These are phyloP conservation scores for Dione vanillae DNA, from an alignment of 2,888 invertebrate genomes.

Conservation along the genomic window DNA sequence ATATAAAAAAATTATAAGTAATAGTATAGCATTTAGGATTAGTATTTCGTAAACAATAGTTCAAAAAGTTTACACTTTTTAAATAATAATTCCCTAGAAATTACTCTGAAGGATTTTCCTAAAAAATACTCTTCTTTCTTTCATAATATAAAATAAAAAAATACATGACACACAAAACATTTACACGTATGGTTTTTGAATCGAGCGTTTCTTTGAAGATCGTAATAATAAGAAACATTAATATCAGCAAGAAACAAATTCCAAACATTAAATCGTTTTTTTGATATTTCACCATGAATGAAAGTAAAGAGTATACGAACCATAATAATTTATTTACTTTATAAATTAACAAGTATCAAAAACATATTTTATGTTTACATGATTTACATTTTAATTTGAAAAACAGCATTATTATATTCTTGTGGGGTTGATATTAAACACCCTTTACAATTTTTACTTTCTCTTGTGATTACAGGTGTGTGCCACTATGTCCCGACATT, in stretches of 20 bases:
- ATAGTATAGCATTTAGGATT: too few species aligned
- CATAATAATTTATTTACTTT: conserved; percentile 6
- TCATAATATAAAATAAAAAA: not conserved
- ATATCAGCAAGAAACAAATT: conserved; percentile 12
- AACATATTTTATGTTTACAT: too few species aligned
- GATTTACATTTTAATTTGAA: not conserved
- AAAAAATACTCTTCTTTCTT: not conserved
- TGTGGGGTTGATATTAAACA: too few species aligned
- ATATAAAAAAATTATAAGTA: too few species aligned
- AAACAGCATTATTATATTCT: too few species aligned
- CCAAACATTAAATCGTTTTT: conserved; percentile 7
- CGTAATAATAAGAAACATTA: conserved; percentile 12
- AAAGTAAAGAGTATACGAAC: not conserved
- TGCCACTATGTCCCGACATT: too few species aligned
- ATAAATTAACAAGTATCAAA: too few species aligned
- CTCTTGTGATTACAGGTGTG: too few species aligned
- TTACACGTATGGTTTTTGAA: conserved; percentile 7
- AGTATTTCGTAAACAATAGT: too few species aligned
- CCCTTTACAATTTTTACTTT: too few species aligned
- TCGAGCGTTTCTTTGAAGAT: conserved; percentile 13
- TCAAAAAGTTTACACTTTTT: not conserved
- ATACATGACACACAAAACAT: too few species aligned
- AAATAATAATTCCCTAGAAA: not conserved
- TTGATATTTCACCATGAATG: conserved; percentile 2
- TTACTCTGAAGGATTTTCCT: not conserved